Evolutionary conservation across 1,140 invertebrate genomes (phyloP).

Genomic region (Plodia interpunctella): DNA sequence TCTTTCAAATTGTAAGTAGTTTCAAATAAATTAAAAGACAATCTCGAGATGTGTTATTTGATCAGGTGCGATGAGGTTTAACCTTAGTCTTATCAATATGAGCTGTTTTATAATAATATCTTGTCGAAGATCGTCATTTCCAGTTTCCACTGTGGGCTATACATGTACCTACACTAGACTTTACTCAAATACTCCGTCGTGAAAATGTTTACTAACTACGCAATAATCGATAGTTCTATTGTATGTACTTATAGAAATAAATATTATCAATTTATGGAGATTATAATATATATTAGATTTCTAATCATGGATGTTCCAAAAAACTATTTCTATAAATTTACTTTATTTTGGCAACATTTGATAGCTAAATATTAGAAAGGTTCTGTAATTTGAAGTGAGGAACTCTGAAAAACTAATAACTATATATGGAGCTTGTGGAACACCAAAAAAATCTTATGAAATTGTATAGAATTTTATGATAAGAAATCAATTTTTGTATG

Average conservation of each 20-base stretch:
- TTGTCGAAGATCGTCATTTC: no score
- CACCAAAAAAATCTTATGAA: conserved; percentile 68
- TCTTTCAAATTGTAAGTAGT: no score
- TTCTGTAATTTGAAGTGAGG: neutral
- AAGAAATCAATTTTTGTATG: neutral
- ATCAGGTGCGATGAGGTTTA: neutral
- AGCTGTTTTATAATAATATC: no score
- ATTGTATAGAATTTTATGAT: conserved; percentile 44
- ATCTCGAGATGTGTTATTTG: conserved; percentile 12
- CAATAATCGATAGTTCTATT: neutral
- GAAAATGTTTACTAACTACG: neutral
- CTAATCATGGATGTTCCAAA: conserved; percentile 2
- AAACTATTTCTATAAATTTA: neutral
- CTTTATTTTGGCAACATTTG: neutral
- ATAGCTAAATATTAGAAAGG: neutral
- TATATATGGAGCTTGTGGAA: conserved; percentile 45
- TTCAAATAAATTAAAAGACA: no score
- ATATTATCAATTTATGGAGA: conserved; percentile 6
- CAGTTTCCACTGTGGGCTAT: neutral
- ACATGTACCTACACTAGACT: neutral
- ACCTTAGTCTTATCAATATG: no score
- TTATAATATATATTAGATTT: conserved; percentile 4
- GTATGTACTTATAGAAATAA: neutral
- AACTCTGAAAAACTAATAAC: neutral
- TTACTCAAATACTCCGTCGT: neutral